Base-by-base conservation (phyloP, 2,888 invertebrate species). In the Sarcophaga variegata region DNA sequence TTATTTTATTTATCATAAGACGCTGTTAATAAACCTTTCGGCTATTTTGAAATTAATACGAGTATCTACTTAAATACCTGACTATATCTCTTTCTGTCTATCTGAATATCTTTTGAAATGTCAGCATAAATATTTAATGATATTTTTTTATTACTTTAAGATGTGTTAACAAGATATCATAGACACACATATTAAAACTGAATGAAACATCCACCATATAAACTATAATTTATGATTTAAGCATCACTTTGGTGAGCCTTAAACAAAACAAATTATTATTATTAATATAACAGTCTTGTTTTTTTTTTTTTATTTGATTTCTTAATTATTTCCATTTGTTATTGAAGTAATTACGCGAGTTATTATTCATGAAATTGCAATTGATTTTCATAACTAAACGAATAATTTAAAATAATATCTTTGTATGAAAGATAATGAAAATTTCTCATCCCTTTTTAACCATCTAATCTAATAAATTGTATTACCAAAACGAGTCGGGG, bases 161-260 rank as follows among this genome's bases (percentile, higher is more conserved):
- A 20, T 37, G n/a, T 66, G 76, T 76, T 76, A 63, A 78, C 78
- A 70, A 70, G 79, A 25, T 80, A 66, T 59, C 79, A 54, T 54
- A 72, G 63, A 64, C 59, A 59, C 25, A 20, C 6, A 67, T 66
- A 25, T 12, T 4, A 14, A 69, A 69, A 17, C 14, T 54, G 54
- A 17, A 12, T 54, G 17, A 54, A 12, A 54, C 54, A 54, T 12
- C 54, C 1, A 54, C 17, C 54, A 54, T 54, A 54, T 1, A 17
- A 37, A 37, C 37, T 37, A 37, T 37, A 37, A 37, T 37, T 8
- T 37, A 37, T 37, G 37, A 10, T 37, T 37, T 37, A 37, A 37
- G 8, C 37, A 37, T 37, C 37, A 20, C 72, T 37, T 59, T 59
- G 37, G 72, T 72, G 37, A 60, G n/a, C 72, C 37, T 45, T 10